Evolutionary conservation across 2,797 vertebrate species (phyloP).

Genomic region (Intellagama lesueurii): DNA sequence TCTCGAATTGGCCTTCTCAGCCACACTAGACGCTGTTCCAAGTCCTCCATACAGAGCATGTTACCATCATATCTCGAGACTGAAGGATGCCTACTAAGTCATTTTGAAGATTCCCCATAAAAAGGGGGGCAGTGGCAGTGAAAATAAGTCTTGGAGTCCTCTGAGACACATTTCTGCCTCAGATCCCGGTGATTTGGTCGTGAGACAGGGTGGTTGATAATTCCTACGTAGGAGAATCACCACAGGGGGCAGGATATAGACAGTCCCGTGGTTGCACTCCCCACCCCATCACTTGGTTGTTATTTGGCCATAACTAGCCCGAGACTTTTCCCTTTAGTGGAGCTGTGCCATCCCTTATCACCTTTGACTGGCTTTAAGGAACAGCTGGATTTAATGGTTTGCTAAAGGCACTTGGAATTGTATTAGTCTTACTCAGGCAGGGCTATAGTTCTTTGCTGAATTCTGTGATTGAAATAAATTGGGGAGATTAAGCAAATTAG

Average conservation of each 20-base stretch:
- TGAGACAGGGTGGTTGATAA: neutral
- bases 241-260: neutral
- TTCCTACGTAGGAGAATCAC: neutral
- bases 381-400: neutral
- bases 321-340: neutral
- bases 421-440: neutral
- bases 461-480: constrained; percentile 22
- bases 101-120: too few relatives aligned
- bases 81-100: too few relatives aligned
- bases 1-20: too few relatives aligned
- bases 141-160: too few relatives aligned
- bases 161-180: neutral
- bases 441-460: neutral
- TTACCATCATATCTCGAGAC: too few relatives aligned
- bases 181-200: neutral
- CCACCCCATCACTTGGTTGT: too few relatives aligned
- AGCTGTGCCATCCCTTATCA: too few relatives aligned
- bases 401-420: neutral
- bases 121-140: too few relatives aligned
- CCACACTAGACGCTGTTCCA: too few relatives aligned
- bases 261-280: too few relatives aligned
- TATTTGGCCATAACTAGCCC: neutral
- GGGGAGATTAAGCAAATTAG: neutral
- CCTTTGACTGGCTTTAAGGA: neutral
- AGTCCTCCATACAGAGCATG: too few relatives aligned